These are phyloP conservation scores for Oreohelix idahoensis DNA, from an alignment of 1,140 invertebrate genomes.

Conservation along the genomic window DNA sequence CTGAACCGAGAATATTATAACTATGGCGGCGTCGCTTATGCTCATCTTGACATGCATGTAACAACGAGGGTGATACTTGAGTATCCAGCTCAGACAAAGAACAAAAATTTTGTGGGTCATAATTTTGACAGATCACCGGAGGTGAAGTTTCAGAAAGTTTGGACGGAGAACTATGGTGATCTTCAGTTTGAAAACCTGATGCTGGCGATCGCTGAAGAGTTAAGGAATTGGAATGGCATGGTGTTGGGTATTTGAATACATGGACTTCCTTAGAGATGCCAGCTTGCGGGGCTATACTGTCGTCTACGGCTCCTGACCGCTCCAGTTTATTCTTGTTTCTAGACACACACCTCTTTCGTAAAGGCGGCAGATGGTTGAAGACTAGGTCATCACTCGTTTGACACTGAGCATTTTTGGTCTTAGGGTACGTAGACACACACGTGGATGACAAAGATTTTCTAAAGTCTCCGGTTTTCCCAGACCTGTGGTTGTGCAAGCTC, in stretches of 20 bases:
- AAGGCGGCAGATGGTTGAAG: conserved; percentile 12
- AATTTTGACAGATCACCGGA: background rate
- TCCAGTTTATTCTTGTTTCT: conserved; percentile 21
- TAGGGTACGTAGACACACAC: conserved; percentile 18
- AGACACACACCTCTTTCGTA: conserved; percentile 10
- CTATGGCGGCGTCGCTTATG: conserved; percentile 1
- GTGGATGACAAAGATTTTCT: conserved; percentile 28
- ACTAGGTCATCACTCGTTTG: conserved; percentile 40
- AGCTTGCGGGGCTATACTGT: background rate
- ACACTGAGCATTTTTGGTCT: conserved; percentile 17
- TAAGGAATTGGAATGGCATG: background rate
- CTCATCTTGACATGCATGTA: background rate
- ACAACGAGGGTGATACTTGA: background rate
- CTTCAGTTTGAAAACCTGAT: background rate
- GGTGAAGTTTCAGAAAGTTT: background rate
- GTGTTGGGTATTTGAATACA: background rate
- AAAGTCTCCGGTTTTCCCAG: background rate
- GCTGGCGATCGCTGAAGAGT: background rate
- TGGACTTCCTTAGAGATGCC: background rate
- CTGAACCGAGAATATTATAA: background rate
- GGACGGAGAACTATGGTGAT: background rate
- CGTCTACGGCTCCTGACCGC: conserved; percentile 23
- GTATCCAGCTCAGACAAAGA: background rate
- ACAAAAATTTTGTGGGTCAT: background rate
- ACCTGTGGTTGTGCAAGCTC: background rate